These are phyloP conservation scores for Vidua chalybeata DNA, from an alignment of 2,113 vertebrate species.

Conservation along the genomic window DNA sequence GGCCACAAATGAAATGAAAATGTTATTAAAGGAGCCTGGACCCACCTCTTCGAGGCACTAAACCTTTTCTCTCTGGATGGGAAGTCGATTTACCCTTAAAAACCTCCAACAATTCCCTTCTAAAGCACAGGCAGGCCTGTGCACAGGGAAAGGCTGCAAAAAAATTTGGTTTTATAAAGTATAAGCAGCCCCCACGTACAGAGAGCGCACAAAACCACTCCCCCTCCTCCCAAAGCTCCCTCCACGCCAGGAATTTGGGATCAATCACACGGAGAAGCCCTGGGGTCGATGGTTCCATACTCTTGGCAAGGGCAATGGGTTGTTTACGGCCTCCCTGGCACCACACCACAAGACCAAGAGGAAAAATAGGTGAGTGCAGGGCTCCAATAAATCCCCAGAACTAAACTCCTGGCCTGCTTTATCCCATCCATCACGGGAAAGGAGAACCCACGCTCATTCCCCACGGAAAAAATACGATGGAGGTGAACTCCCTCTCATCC, in stretches of 20 bases:
- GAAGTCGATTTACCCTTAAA: not conserved
- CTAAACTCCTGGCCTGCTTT: not conserved
- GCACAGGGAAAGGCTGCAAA: fast-evolving
- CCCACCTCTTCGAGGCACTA: not conserved
- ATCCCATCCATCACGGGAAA: not conserved
- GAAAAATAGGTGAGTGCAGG: not conserved
- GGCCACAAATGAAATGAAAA: not conserved
- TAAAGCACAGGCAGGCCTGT: not conserved
- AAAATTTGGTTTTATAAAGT: fast-evolving
- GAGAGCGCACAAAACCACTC: not conserved
- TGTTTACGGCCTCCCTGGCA: conserved; percentile 59
- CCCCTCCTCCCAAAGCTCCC: not conserved
- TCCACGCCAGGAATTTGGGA: not conserved
- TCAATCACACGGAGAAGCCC: not conserved
- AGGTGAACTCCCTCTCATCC: not conserved
- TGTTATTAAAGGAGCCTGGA: not conserved
- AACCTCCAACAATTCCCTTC: not conserved
- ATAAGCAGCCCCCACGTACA: fast-evolving
- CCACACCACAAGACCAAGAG: not conserved
- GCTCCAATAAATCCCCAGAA: conserved; percentile 25
- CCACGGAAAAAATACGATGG: not conserved
- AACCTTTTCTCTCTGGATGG: not conserved
- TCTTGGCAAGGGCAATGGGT: conserved; percentile 4
- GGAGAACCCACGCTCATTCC: not conserved
- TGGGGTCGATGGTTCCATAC: not conserved